These are phyloP conservation scores for Bombus terrestris DNA, from an alignment of 1,140 invertebrate genomes.

Conservation along the genomic window DNA sequence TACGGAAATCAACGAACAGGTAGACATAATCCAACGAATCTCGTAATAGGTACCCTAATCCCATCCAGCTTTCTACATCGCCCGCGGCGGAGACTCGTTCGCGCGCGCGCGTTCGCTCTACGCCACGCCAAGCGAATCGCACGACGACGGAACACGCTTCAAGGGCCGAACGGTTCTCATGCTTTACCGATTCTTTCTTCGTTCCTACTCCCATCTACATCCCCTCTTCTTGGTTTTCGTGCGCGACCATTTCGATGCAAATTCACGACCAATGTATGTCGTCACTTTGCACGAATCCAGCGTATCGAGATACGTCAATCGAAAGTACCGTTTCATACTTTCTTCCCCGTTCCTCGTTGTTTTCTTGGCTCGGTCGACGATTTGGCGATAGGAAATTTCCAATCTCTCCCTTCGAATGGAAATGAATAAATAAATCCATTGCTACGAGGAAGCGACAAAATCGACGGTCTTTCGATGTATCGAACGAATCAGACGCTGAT, in stretches of 20 bases:
- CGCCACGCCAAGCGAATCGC: slow-evolving; percentile 16
- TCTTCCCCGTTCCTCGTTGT: neutral
- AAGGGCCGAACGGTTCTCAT: slow-evolving; percentile 51
- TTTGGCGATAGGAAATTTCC: slow-evolving; percentile 18
- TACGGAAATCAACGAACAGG: slow-evolving; percentile 59
- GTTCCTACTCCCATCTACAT: neutral
- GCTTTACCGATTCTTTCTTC: slow-evolving; percentile 11
- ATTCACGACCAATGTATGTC: neutral
- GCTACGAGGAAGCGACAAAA: neutral
- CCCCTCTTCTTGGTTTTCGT: neutral
- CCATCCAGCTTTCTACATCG: slow-evolving; percentile 65
- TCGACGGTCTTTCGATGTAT: neutral
- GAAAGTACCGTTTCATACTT: slow-evolving; percentile 42
- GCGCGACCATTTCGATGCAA: neutral
- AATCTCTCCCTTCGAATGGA: neutral
- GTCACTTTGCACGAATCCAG: neutral
- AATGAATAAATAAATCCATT: too few species aligned
- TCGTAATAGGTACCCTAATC: slow-evolving; percentile 66
- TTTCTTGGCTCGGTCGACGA: neutral
- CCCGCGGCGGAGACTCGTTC: slow-evolving; percentile 53
- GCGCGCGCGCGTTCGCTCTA: slow-evolving; percentile 5
- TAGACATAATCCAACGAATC: slow-evolving; percentile 59
- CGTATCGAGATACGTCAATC: slow-evolving; percentile 21
- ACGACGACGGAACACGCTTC: neutral
- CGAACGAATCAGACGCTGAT: neutral